Conservation (phyloP, 2,888 invertebrate species). For the Linnaemya tessellans region DNA sequence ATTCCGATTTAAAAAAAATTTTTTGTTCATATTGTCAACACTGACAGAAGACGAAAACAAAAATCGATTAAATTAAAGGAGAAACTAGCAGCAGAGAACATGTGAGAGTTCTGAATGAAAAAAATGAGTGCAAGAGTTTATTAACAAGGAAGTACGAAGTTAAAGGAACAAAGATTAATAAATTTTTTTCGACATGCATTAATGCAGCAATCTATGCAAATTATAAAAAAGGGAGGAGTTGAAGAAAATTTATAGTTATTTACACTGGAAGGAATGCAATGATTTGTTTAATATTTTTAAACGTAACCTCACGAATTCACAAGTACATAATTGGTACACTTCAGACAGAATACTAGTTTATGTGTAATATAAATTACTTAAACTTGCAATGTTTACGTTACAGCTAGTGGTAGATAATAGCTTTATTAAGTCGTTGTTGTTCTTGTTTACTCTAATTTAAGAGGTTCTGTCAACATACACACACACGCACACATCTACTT, state of each 20-base stretch:
- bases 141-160: slow-evolving; percentile 47
- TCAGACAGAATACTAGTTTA: no score
- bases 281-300: neutral
- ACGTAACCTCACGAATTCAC: neutral
- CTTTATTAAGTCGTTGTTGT: neutral
- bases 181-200: slow-evolving; percentile 45
- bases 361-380: neutral
- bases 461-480: neutral
- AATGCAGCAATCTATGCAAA: slow-evolving; percentile 24
- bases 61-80: slow-evolving; percentile 53
- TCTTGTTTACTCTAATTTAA: slow-evolving; percentile 5
- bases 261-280: neutral
- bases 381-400: slow-evolving; percentile 10
- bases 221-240: slow-evolving; percentile 42
- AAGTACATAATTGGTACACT: neutral
- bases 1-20: no score
- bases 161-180: slow-evolving; percentile 47
- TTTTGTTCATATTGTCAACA: neutral
- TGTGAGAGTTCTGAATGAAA: slow-evolving; percentile 14
- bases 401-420: slow-evolving; percentile 8
- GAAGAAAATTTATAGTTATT: neutral
- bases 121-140: slow-evolving; percentile 27
- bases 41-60: slow-evolving; percentile 25
- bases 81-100: slow-evolving; percentile 10
- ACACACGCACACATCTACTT: neutral